A percentile compares a stretch with the other conserved stretches of the same genome.
Conservation (phyloP, 2,797 vertebrate species). For the Platalea minor region DNA sequence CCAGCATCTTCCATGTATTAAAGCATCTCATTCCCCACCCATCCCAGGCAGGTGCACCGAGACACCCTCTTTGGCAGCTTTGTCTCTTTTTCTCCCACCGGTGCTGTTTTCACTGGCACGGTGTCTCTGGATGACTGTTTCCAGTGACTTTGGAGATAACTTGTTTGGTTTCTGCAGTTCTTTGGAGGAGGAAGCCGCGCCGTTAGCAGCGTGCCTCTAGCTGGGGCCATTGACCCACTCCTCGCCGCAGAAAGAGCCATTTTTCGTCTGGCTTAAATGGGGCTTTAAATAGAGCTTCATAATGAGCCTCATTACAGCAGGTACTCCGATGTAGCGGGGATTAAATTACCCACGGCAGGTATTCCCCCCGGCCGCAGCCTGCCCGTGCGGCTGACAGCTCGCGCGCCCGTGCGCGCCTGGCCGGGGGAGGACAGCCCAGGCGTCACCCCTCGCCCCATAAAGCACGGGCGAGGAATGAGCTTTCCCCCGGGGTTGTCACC, state of each 20-base stretch:
- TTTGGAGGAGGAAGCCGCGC: background rate
- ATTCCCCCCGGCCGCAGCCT: background rate
- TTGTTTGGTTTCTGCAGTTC: background rate
- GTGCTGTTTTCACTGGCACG: background rate
- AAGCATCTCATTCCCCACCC: background rate
- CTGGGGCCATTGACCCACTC: background rate
- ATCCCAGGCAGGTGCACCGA: too few species aligned
- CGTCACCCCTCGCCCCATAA: constrained; percentile 24
- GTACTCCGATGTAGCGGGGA: background rate
- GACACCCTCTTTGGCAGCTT: background rate
- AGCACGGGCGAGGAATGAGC: background rate
- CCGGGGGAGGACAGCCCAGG: background rate
- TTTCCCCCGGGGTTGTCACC: background rate
- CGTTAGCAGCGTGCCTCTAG: background rate
- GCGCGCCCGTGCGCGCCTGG: background rate
- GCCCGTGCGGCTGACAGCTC: background rate
- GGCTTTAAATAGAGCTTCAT: constrained; percentile 45
- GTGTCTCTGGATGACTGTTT: background rate
- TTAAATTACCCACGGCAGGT: background rate
- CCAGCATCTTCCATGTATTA: background rate
- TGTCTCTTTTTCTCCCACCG: background rate
- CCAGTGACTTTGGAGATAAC: background rate
- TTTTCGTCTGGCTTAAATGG: background rate
- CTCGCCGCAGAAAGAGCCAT: accelerated
- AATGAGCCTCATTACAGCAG: constrained; percentile 49